phyloP scores from a whole-genome alignment of 2,113 vertebrate genomes.

The Calyptommatus sinebrachiatus region DNA sequence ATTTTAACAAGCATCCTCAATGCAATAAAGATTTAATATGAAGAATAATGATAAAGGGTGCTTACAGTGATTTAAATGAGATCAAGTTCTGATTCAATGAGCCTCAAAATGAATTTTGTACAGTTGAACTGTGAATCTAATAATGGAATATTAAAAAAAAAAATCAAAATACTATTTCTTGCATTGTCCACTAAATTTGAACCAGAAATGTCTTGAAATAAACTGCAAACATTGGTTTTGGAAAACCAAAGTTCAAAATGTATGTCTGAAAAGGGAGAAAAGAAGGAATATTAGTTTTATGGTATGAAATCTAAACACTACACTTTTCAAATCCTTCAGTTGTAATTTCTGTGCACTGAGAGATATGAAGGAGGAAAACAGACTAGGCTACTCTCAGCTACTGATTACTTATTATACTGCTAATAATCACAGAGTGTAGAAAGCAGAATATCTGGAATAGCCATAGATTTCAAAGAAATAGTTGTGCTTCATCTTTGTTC shows the following conservation, averaged over 20 bases:
- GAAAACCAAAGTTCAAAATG: not conserved
- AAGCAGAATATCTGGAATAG: too few relatives aligned
- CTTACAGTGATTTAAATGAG: not conserved
- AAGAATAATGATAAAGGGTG: not conserved
- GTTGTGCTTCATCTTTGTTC: too few relatives aligned
- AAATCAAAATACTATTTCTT: not conserved
- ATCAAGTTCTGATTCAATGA: not conserved
- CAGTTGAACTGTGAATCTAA: not conserved
- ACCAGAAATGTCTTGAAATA: not conserved
- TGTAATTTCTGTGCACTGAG: too few relatives aligned
- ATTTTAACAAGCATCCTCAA: conserved; percentile 24
- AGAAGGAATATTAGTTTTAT: not conserved
- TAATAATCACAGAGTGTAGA: too few relatives aligned
- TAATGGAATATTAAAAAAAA: not conserved
- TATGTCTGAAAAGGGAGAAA: not conserved
- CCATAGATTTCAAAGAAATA: too few relatives aligned
- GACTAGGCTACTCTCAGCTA: not conserved
- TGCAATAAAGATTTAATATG: not conserved
- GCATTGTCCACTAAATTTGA: not conserved
- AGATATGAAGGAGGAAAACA: too few relatives aligned
- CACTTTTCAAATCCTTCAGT: too few relatives aligned
- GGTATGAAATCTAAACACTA: not conserved
- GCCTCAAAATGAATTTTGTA: not conserved
- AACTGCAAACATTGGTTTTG: not conserved
- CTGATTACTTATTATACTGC: too few relatives aligned